Conservation (phyloP, 2,113 vertebrate genomes). For the Ictidomys tridecemlineatus region DNA sequence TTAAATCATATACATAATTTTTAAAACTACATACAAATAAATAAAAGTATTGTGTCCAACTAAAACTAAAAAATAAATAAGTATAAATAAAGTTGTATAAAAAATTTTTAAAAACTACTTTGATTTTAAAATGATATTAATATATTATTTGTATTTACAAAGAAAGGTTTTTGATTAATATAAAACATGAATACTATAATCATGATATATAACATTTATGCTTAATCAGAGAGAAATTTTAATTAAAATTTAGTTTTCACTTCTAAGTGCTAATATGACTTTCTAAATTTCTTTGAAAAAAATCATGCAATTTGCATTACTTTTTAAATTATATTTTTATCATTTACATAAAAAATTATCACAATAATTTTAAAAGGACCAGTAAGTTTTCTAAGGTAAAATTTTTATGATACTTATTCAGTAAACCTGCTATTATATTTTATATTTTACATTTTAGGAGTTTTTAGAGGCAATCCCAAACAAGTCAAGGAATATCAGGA, state of each 20-base stretch:
- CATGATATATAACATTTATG: neutral
- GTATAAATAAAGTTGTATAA: no score
- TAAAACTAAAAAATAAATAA: no score
- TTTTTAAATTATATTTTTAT: conserved; percentile 44
- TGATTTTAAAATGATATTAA: conserved; percentile 32
- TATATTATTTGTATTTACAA: conserved; percentile 40
- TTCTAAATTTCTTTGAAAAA: conserved; percentile 45
- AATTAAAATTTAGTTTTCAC: conserved; percentile 53
- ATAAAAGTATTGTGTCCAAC: no score
- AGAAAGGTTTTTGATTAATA: conserved; percentile 39
- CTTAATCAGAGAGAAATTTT: conserved; percentile 23
- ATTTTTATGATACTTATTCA: neutral
- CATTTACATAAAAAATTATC: conserved; percentile 31
- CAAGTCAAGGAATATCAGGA: conserved; percentile 96
- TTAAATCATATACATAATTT: neutral
- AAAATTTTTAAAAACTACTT: neutral
- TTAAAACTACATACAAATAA: neutral
- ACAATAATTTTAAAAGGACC: neutral
- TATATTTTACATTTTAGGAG: conserved; percentile 88
- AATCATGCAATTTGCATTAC: neutral
- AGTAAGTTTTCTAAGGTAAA: neutral
- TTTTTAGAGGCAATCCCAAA: conserved; percentile 93
- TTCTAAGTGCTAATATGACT: conserved; percentile 42
- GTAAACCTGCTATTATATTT: conserved; percentile 16
- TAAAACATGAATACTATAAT: conserved; percentile 8